phyloP scores from a whole-genome alignment of 1,140 invertebrate genomes.

The Musca domestica region DNA sequence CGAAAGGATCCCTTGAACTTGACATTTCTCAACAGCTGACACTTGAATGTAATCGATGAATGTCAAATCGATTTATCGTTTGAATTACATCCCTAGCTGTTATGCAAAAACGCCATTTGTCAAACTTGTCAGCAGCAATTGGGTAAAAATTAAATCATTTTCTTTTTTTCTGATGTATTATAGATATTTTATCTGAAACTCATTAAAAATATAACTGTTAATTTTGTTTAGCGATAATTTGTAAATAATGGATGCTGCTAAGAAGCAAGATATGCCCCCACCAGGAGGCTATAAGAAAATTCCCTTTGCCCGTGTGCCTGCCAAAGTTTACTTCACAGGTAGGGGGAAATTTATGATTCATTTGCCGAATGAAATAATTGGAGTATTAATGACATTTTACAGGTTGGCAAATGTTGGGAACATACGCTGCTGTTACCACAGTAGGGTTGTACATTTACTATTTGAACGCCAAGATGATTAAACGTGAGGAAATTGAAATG shows the following conservation, averaged over 20 bases:
- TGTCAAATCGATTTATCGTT: no score
- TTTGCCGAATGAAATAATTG: neutral
- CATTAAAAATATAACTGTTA: neutral
- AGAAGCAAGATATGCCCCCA: conserved; percentile 82
- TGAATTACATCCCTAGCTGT: conserved; percentile 23
- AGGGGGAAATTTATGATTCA: conserved; percentile 32
- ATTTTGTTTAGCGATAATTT: neutral
- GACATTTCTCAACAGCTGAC: no score
- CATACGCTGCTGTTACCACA: conserved; percentile 62
- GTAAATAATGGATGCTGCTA: conserved; percentile 17
- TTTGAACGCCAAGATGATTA: conserved; percentile 57
- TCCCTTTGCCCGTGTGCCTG: conserved; percentile 67
- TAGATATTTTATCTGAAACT: neutral
- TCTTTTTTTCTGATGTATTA: neutral
- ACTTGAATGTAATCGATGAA: no score
- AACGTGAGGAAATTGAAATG: conserved; percentile 67
- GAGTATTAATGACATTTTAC: conserved; percentile 8
- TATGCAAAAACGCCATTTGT: conserved; percentile 25
- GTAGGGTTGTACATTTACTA: conserved; percentile 61
- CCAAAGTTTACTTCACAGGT: conserved; percentile 70
- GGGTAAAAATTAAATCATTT: no score
- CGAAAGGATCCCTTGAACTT: no score
- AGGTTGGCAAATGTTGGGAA: conserved; percentile 61
- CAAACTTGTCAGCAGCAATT: conserved; percentile 13
- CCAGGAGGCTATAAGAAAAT: conserved; percentile 77